Evolutionary conservation across 1,140 invertebrate genomes (phyloP), one percentile per base, ranked within the genome.

Genomic region (Elymnias hypermnestra): DNA sequence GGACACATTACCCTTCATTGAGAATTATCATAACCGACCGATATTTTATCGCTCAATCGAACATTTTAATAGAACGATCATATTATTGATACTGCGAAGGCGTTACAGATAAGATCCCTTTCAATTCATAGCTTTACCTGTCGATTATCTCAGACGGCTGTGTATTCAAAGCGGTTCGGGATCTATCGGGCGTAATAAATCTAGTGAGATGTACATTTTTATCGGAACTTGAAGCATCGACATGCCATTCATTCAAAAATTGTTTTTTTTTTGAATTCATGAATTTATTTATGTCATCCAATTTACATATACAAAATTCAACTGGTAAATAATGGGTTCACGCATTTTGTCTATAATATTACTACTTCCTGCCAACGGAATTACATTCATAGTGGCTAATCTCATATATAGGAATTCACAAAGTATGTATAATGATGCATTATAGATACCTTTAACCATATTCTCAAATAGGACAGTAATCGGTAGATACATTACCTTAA

Each of bases 31-130:
- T 39, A 38, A 46, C 10, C n/a, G n/a, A n/a, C n/a, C 29, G 26
- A 54, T 59, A 73, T 59, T 26, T 60, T 67, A 69, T 72, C 65
- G 18, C 21, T 23, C 48, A 53, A 74, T 71, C 65, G 57, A 66
- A 61, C 65, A 57, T 55, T 54, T 69, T 73, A 69, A 64, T 70
- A 61, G 61, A 70, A 70, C 67, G 58, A 70, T 72, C 69, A 57
- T 59, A 57, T 9, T 29, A 29, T 6, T 50, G 53, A 56, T 51
- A 46, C 44, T 56, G 48, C 40, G 47, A 43, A 29, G 42, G 47
- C 51, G 55, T 44, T 53, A 39, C 26, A 19, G 39, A 41, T 41
- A 41, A 41, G 8, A 41, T 41, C 57, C 26, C 33, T 60, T 61
- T 66, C 57, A 59, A 63, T 63, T 53, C 39, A 48, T 36, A 28